A percentile compares a stretch with the other conserved stretches of the same genome.
These are phyloP conservation scores for Malthinus flaveolus DNA, from an alignment of 2,888 invertebrate species.

Conservation along the genomic window DNA sequence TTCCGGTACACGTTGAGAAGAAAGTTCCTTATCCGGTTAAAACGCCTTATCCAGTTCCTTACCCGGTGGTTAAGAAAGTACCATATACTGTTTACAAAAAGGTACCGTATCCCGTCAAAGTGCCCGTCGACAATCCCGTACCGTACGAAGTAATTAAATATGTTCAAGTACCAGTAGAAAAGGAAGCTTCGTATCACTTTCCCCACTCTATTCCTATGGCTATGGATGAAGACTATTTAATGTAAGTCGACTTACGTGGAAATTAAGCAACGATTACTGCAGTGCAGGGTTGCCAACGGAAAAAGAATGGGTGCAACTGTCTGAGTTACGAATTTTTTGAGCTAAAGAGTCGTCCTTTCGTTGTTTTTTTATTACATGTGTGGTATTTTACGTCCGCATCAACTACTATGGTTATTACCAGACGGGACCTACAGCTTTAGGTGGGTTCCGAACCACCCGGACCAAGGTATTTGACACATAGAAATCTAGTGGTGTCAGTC, in stretches of 20 bases:
- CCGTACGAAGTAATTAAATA: constrained; percentile 67
- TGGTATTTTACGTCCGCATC: no score
- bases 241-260: background rate
- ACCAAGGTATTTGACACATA: no score
- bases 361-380: no score
- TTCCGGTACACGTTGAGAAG: constrained; percentile 72
- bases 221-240: constrained; percentile 45
- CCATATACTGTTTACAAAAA: constrained; percentile 69
- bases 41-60: constrained; percentile 64
- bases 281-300: no score
- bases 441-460: no score
- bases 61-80: constrained; percentile 66
- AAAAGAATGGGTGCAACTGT: no score
- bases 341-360: no score
- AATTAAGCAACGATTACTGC: no score
- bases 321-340: no score
- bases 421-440: no score
- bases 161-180: constrained; percentile 62
- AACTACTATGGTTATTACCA: no score
- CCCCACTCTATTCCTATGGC: constrained; percentile 68
- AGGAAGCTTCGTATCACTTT: constrained; percentile 62
- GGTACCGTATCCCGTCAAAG: constrained; percentile 71
- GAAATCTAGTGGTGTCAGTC: no score
- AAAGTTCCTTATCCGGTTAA: constrained; percentile 73
- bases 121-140: constrained; percentile 70